A percentile compares a stretch with the other conserved stretches of the same genome.
These are phyloP conservation scores for Piliocolobus tephrosceles DNA, from an alignment of 2,113 vertebrate genomes.

Conservation along the genomic window DNA sequence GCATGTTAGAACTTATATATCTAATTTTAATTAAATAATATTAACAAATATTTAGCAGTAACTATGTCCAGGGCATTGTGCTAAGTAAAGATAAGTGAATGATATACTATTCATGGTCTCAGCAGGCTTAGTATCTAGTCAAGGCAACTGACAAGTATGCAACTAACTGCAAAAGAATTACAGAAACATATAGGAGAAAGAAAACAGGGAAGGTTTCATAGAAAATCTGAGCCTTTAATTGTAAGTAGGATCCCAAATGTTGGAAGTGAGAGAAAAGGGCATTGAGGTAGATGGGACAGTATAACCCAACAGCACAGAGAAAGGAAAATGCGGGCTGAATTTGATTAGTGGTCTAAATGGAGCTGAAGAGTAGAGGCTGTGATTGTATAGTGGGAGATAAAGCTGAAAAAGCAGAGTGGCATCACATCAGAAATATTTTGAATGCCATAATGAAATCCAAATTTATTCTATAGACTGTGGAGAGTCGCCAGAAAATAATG, in stretches of 20 bases:
- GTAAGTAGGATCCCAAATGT: background rate
- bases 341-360: background rate
- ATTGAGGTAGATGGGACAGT: background rate
- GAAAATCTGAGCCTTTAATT: background rate
- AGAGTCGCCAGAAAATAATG: background rate
- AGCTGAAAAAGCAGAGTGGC: background rate
- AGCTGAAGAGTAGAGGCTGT: background rate
- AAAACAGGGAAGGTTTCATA: background rate
- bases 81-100: background rate
- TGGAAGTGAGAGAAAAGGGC: background rate
- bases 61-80: background rate
- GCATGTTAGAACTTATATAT: background rate
- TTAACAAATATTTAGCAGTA: background rate
- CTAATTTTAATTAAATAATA: slow-evolving; percentile 21
- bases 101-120: background rate
- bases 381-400: background rate
- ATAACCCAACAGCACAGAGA: background rate
- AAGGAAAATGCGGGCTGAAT: background rate
- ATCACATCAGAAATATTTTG: background rate
- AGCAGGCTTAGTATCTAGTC: background rate
- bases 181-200: background rate
- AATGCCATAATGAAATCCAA: background rate
- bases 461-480: background rate
- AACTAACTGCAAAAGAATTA: slow-evolving; percentile 7
- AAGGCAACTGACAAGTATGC: background rate